phyloP scores from a whole-genome alignment of 2,888 invertebrate species.

The Nebria salina region DNA sequence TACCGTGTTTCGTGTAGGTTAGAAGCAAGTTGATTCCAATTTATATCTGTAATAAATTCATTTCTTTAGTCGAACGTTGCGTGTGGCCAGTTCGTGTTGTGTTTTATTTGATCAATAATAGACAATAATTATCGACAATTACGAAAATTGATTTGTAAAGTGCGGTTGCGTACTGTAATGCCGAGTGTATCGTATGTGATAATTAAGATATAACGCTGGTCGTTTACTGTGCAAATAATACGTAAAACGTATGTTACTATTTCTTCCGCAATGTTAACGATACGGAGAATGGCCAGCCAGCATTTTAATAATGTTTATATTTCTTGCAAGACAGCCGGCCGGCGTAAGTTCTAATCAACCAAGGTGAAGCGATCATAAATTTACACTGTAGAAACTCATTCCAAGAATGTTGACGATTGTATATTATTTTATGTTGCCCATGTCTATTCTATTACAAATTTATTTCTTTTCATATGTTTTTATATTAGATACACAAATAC shows the following conservation, averaged over 20 bases:
- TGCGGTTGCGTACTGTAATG: not conserved
- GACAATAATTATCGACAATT: conserved; percentile 1
- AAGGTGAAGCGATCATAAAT: conserved; percentile 15
- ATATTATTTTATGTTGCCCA: not conserved
- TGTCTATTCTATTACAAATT: not conserved
- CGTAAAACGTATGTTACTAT: conserved; percentile 7
- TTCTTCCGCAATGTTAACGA: conserved; percentile 8
- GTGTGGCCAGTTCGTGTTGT: not conserved
- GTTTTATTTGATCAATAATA: conserved; percentile 1
- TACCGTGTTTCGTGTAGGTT: not conserved
- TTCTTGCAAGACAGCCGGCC: conserved; percentile 4
- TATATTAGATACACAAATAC: too few relatives aligned
- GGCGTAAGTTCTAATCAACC: conserved; percentile 3
- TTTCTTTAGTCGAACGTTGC: not conserved
- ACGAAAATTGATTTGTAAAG: not conserved
- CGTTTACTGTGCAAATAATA: not conserved
- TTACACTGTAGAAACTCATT: not conserved
- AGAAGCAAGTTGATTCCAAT: not conserved
- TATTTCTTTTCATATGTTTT: too few relatives aligned
- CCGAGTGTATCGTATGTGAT: not conserved
- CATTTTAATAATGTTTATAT: conserved; percentile 19
- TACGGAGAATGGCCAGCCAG: not conserved
- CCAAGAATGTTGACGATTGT: not conserved
- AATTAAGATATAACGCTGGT: not conserved
- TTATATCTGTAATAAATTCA: not conserved